Evolutionary conservation across 2,888 invertebrate genomes (phyloP).

Genomic region (Cactoblastis cactorum): DNA sequence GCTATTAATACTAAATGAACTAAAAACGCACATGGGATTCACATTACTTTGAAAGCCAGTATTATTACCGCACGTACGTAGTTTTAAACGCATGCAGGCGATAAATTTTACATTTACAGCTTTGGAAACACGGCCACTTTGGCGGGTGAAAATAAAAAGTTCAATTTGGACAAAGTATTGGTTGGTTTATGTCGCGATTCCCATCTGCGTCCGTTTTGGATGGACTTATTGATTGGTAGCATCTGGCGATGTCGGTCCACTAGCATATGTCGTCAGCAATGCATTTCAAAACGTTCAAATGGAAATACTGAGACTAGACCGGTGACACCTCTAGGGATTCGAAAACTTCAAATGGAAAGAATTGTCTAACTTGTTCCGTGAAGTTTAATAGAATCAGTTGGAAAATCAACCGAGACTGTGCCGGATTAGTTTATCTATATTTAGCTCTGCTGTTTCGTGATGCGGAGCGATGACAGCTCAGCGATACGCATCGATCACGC

Average conservation of each 20-base stretch:
- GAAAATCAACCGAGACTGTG: constrained; percentile 37
- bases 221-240: constrained; percentile 52
- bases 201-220: constrained; percentile 58
- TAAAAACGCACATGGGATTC: constrained; percentile 16
- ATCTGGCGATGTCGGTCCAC: constrained; percentile 40
- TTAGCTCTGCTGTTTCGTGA: constrained; percentile 22
- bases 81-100: constrained; percentile 55
- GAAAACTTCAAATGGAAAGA: constrained; percentile 36
- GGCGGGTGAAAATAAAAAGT: constrained; percentile 63
- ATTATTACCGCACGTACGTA: constrained; percentile 39
- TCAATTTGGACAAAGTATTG: constrained; percentile 55
- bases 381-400: constrained; percentile 47
- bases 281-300: constrained; percentile 46
- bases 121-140: constrained; percentile 56
- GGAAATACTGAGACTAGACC: constrained; percentile 35
- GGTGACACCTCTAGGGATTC: constrained; percentile 37
- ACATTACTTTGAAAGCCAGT: constrained; percentile 28
- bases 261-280: constrained; percentile 29
- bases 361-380: constrained; percentile 38
- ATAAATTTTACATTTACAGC: constrained; percentile 63
- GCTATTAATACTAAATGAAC: constrained; percentile 19
- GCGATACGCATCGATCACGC: constrained; percentile 46
- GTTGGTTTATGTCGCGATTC: constrained; percentile 44
- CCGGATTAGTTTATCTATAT: constrained; percentile 18
- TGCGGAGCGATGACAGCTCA: constrained; percentile 19